Conservation (phyloP, 1,140 invertebrate species). For the Centruroides sculpturatus region DNA sequence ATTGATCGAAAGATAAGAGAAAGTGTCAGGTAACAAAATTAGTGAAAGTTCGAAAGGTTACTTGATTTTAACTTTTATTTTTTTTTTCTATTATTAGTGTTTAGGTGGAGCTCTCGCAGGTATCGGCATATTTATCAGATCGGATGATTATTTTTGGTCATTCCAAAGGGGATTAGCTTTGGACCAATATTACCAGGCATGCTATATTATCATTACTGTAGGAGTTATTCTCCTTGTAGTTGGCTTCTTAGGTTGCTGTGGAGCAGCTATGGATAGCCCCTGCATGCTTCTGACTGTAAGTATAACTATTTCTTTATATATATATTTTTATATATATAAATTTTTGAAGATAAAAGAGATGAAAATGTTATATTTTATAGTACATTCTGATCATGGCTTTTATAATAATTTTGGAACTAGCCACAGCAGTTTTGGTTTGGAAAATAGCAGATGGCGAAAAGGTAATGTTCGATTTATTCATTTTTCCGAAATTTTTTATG, state of each 20-base stretch:
- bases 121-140: constrained; percentile 18
- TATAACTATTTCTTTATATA: constrained; percentile 1
- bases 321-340: no score
- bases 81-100: constrained; percentile 11
- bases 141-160: constrained; percentile 20
- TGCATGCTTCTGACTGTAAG: constrained; percentile 20
- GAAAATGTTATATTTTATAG: constrained; percentile 10
- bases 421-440: constrained; percentile 19
- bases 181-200: constrained; percentile 19
- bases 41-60: not conserved
- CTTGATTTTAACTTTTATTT: not conserved
- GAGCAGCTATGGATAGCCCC: constrained; percentile 20
- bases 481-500: no score
- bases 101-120: constrained; percentile 17
- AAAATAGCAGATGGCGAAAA: constrained; percentile 20
- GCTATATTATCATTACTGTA: constrained; percentile 17
- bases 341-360: not conserved
- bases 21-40: no score
- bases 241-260: constrained; percentile 20
- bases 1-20: no score
- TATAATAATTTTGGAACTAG: constrained; percentile 17
- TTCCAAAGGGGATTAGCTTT: constrained; percentile 16
- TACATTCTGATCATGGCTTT: constrained; percentile 17
- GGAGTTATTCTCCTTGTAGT: constrained; percentile 20
- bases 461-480: constrained; percentile 8